These are phyloP conservation scores for Ylistrum balloti DNA, from an alignment of 1,140 invertebrate genomes.

Conservation along the genomic window DNA sequence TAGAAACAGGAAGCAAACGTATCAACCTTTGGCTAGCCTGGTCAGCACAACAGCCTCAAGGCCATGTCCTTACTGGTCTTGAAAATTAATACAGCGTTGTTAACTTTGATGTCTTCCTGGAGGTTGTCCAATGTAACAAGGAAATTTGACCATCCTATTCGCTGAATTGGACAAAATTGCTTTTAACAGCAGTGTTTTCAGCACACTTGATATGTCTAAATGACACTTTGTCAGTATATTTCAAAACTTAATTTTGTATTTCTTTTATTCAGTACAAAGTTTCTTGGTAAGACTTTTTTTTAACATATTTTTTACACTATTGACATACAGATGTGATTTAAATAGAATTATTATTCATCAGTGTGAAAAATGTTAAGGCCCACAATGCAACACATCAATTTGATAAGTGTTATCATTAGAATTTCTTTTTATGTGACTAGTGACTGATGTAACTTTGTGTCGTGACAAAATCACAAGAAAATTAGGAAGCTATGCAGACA, in stretches of 20 bases:
- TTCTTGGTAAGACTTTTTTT: neutral
- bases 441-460: neutral
- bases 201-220: too few relatives aligned
- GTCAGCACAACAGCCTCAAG: neutral
- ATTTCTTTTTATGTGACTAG: neutral
- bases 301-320: neutral
- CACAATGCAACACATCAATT: neutral
- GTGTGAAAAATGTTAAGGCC: neutral
- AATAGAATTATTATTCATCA: neutral
- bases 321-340: neutral
- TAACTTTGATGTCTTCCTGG: neutral
- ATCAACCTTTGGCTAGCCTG: neutral
- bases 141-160: too few relatives aligned
- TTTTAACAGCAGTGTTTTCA: neutral
- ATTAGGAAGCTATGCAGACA: neutral
- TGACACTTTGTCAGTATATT: neutral
- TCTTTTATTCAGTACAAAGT: neutral
- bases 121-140: neutral
- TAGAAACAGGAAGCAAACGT: neutral
- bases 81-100: neutral
- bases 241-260: neutral
- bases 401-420: neutral
- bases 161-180: too few relatives aligned
- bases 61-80: neutral
- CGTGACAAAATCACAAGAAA: too few relatives aligned